Percentiles rank a stretch among this genome's conserved stretches.
phyloP scores from a whole-genome alignment of 2,797 vertebrate genomes.

The Alcedo quadribrachys region DNA sequence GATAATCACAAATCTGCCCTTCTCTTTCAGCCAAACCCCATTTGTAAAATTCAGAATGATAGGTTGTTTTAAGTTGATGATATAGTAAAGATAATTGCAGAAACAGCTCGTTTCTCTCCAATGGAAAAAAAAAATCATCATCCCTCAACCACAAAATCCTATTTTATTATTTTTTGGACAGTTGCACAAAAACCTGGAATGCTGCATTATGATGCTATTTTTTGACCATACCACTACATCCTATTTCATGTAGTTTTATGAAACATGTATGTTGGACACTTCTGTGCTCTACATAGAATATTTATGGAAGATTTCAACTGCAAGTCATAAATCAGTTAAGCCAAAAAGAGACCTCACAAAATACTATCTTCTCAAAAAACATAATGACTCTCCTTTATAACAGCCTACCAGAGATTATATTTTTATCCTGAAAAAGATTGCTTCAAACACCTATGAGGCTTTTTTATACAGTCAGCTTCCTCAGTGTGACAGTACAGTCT shows the following conservation, averaged over 20 bases:
- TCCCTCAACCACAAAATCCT: neutral
- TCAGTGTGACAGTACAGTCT: neutral
- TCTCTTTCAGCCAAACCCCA: slow-evolving; percentile 21
- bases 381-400: neutral
- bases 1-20: slow-evolving; percentile 41
- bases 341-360: neutral
- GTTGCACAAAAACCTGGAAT: neutral
- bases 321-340: neutral
- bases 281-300: neutral
- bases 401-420: neutral
- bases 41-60: neutral
- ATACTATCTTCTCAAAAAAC: neutral
- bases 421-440: neutral
- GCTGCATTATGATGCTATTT: neutral
- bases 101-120: neutral
- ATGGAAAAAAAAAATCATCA: neutral
- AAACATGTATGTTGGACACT: neutral
- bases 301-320: neutral
- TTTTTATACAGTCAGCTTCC: neutral
- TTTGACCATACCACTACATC: neutral
- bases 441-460: neutral
- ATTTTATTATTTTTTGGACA: neutral
- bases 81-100: slow-evolving; percentile 3
- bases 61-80: neutral
- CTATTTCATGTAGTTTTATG: neutral